Conservation (phyloP, 2,888 invertebrate species). For the Cybosia mesomella region DNA sequence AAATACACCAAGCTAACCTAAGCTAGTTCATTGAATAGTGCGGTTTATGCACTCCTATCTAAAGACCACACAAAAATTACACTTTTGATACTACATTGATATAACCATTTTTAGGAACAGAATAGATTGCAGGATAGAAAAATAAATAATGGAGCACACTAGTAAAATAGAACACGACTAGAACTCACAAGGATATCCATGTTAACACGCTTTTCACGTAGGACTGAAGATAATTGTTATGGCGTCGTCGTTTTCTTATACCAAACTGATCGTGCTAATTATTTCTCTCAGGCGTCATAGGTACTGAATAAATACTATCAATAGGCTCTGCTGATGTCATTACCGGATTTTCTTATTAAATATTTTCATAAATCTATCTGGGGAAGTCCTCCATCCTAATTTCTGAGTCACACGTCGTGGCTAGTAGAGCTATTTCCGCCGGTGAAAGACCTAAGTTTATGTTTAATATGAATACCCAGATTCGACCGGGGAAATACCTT, state of each 20-base stretch:
- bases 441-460: background rate
- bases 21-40: too few species aligned
- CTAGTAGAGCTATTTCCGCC: background rate
- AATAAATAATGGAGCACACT: background rate
- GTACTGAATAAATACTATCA: conserved; percentile 2
- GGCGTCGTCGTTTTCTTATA: conserved; percentile 38
- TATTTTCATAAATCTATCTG: background rate
- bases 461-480: background rate
- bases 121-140: background rate
- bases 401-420: background rate
- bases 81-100: background rate
- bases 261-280: conserved; percentile 58
- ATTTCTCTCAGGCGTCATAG: conserved; percentile 32
- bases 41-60: too few species aligned
- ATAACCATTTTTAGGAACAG: background rate
- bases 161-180: background rate
- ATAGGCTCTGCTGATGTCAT: background rate
- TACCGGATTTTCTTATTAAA: background rate
- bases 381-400: background rate
- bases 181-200: conserved; percentile 61
- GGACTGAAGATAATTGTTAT: conserved; percentile 46
- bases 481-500: background rate
- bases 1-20: too few species aligned
- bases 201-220: conserved; percentile 30
- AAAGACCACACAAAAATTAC: background rate